Conservation (phyloP, 1,140 invertebrate genomes). For the Lordiphosa collinella region DNA sequence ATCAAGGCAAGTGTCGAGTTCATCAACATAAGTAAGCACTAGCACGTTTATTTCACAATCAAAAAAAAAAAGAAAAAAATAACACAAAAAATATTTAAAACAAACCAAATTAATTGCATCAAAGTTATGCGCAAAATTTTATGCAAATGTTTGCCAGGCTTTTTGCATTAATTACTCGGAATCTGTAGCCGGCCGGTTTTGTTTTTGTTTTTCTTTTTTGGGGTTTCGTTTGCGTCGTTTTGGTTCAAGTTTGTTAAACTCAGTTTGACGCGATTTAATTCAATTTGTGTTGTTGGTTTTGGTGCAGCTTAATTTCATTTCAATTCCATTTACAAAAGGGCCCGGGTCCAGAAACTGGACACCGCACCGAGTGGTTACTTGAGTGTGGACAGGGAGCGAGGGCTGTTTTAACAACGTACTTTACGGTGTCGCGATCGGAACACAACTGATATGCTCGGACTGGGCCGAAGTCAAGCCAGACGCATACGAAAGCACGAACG, state of each 20-base stretch:
- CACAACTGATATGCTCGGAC: conserved; percentile 61
- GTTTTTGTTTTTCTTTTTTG: neutral
- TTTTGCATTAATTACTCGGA: conserved; percentile 33
- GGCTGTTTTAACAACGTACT: conserved; percentile 30
- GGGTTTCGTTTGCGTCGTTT: neutral
- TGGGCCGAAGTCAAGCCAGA: conserved; percentile 40
- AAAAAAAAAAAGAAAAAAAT: too few species aligned
- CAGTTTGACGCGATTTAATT: conserved; percentile 53
- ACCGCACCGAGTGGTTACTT: conserved; percentile 17
- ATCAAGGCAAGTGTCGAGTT: too few species aligned
- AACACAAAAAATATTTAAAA: conserved; percentile 26
- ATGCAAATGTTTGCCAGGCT: conserved; percentile 37
- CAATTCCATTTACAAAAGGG: conserved; percentile 22
- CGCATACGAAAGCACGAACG: neutral
- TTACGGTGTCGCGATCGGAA: conserved; percentile 64
- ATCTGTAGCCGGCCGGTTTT: neutral
- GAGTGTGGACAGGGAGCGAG: neutral
- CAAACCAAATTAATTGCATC: conserved; percentile 35
- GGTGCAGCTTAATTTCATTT: conserved; percentile 67
- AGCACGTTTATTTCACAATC: too few species aligned
- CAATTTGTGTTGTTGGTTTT: conserved; percentile 66
- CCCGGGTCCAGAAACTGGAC: too few species aligned
- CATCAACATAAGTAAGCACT: too few species aligned
- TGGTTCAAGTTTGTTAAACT: neutral
- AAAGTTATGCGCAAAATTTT: conserved; percentile 35